A percentile compares a stretch with the other conserved stretches of the same genome.
Evolutionary conservation across 2,113 vertebrate genomes (phyloP).

Genomic region (Ursus arctos): DNA sequence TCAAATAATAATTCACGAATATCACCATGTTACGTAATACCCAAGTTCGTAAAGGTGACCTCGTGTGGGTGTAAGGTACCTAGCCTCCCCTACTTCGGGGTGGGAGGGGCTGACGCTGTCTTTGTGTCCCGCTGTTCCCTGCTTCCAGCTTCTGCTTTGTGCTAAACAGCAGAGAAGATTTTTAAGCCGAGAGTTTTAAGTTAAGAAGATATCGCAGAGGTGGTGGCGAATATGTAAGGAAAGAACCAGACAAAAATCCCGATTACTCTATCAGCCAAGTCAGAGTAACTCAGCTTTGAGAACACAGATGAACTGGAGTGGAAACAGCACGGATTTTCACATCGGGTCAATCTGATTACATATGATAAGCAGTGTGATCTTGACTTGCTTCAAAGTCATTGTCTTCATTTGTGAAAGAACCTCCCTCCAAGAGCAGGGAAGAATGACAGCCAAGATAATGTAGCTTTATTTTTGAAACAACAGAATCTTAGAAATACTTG

Average conservation of each 20-base stretch:
- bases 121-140: not conserved
- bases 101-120: not conserved
- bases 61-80: fast-evolving
- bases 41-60: not conserved
- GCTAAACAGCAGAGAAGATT: not conserved
- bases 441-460: not conserved
- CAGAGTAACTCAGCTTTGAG: not conserved
- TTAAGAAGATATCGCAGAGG: not conserved
- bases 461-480: not conserved
- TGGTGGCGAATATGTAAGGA: not conserved
- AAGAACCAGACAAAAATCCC: not conserved
- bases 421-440: not conserved
- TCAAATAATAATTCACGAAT: not conserved
- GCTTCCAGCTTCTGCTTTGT: not conserved
- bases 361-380: not conserved
- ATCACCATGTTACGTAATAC: not conserved
- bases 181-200: not conserved
- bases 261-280: not conserved
- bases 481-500: not conserved
- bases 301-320: too few relatives aligned
- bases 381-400: not conserved
- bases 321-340: not conserved
- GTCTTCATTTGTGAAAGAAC: not conserved
- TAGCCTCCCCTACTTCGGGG: not conserved
- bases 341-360: too few relatives aligned